Evolutionary conservation across 1,140 invertebrate species (phyloP), one percentile per base, ranked within the genome.

Genomic region (Holotrichia oblita): DNA sequence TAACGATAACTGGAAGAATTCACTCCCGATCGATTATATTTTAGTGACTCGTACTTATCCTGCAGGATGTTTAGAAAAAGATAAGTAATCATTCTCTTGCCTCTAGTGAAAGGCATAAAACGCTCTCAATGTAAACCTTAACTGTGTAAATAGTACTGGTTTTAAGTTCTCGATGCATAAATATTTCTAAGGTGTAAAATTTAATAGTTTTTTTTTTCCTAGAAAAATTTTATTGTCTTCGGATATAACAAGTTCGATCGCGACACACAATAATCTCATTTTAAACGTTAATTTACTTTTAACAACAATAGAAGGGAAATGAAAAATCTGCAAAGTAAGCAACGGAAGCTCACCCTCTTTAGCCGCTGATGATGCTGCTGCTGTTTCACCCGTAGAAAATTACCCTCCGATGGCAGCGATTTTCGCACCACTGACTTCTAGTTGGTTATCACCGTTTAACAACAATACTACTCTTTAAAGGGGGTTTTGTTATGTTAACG

Each of bases 381-480:
- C 27, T 34, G 27, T 4, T 34, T 2, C 27, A 34, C 22, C 61
- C 22, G 27, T n/a, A 22, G 61, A 69, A 69, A 69, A 69, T 69
- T 69, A 22, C 61, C 61, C 27, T 20, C 10, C 7, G 61, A 34
- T 24, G 61, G 20, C 48, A 14, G 48, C 14, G 17, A 34, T 69
- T 74, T 40, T 74, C 41, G 73, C 40, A 41, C 40, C 73, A 22
- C 34, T 74, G 73, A 44, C 34, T 74, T 74, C 24, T 12, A 44
- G 73, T 74, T 74, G 73, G 73, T 74, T 41, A 74, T 74, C 73
- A 74, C 10, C 34, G 73, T 74, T 74, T 74, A 44, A 42, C 41
- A 74, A 74, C 73, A 74, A 74, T 74, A 74, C 73, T 27, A 74
- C 73, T 74, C 73, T 74, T 74, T 74, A 74, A 44, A 41, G 73